phyloP scores from a whole-genome alignment of 2,888 invertebrate genomes.

The Orthosia gracilis region DNA sequence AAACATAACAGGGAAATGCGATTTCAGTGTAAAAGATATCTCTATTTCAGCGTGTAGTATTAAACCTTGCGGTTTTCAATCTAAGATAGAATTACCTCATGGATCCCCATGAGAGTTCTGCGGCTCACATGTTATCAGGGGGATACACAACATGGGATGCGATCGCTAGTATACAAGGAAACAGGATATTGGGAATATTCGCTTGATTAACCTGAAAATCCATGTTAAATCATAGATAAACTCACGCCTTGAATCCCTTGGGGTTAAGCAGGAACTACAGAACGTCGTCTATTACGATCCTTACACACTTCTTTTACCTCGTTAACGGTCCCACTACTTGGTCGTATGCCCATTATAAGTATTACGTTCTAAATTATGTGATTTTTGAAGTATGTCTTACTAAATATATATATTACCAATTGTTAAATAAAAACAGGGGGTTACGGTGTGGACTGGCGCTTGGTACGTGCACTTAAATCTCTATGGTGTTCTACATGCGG shows the following conservation, averaged over 20 bases:
- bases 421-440: too few species aligned
- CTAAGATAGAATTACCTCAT: conserved; percentile 36
- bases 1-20: neutral
- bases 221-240: neutral
- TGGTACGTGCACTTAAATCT: too few species aligned
- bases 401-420: too few species aligned
- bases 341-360: too few species aligned
- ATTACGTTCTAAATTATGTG: too few species aligned
- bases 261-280: neutral
- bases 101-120: conserved; percentile 37
- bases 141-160: conserved; percentile 29
- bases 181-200: neutral
- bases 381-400: too few species aligned
- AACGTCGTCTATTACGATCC: too few species aligned
- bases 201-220: neutral
- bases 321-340: too few species aligned
- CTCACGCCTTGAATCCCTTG: neutral
- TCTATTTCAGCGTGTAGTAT: conserved; percentile 1
- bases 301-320: too few species aligned
- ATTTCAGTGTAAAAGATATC: conserved; percentile 9
- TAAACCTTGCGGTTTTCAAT: conserved; percentile 36
- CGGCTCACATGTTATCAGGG: conserved; percentile 27
- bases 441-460: too few species aligned
- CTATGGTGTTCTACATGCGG: too few species aligned
- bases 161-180: conserved; percentile 10